phyloP scores from a whole-genome alignment of 2,113 vertebrate species.

The Psettodes erumei region DNA sequence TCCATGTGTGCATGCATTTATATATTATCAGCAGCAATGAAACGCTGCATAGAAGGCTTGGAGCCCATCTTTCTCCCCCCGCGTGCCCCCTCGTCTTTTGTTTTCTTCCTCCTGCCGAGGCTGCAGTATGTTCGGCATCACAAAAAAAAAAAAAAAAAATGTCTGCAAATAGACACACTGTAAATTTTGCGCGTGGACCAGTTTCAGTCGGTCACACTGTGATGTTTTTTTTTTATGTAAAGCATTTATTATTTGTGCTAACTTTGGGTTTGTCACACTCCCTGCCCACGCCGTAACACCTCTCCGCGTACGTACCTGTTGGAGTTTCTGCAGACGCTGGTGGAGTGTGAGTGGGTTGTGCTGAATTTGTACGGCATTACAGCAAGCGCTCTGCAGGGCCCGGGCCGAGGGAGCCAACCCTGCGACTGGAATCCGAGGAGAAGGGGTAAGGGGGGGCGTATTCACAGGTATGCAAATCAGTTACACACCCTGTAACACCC shows the following conservation, averaged over 20 bases:
- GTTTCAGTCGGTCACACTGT: not conserved
- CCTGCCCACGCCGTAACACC: not conserved
- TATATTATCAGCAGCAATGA: slow-evolving; percentile 73
- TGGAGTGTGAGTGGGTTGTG: slow-evolving; percentile 1
- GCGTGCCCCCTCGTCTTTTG: slow-evolving; percentile 35
- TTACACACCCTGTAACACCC: not conserved
- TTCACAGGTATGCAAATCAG: slow-evolving; percentile 23
- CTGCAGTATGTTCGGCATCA: slow-evolving; percentile 9
- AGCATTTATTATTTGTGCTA: slow-evolving; percentile 23
- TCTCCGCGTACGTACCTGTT: slow-evolving; percentile 44
- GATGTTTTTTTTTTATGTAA: slow-evolving; percentile 25
- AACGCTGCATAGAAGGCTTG: slow-evolving; percentile 46
- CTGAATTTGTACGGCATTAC: not conserved
- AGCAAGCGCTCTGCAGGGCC: not conserved
- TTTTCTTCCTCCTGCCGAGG: slow-evolving; percentile 21
- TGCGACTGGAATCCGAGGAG: not conserved
- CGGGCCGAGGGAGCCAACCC: not conserved
- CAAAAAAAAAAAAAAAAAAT: slow-evolving; percentile 23
- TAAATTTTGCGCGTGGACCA: slow-evolving; percentile 45
- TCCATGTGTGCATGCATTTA: slow-evolving; percentile 75
- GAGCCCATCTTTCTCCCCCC: slow-evolving; percentile 24
- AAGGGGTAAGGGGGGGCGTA: not conserved
- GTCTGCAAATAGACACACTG: slow-evolving; percentile 35
- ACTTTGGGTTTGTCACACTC: slow-evolving; percentile 32
- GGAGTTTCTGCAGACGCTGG: slow-evolving; percentile 3